phyloP scores from a whole-genome alignment of 2,113 vertebrate species.

The Actenoides lindsayi region DNA sequence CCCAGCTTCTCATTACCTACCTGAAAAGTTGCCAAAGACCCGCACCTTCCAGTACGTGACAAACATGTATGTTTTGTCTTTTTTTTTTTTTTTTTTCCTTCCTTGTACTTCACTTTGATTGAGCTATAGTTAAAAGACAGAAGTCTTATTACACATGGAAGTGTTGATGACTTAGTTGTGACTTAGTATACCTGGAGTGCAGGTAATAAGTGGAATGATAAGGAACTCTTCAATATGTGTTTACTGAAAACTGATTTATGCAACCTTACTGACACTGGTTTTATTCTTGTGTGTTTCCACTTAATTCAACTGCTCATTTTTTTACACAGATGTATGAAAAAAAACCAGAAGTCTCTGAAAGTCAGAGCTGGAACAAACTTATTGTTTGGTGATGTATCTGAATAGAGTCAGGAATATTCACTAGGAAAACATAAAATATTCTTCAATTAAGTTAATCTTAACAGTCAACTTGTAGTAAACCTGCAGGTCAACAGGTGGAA shows the following conservation, averaged over 20 bases:
- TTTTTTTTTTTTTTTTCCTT: neutral
- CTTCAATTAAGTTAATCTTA: neutral
- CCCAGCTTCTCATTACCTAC: conserved; percentile 69
- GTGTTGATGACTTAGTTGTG: neutral
- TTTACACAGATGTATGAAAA: neutral
- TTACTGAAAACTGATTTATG: conserved; percentile 13
- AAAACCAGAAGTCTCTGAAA: neutral
- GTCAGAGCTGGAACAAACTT: neutral
- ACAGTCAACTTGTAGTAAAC: neutral
- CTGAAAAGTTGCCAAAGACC: conserved; percentile 58
- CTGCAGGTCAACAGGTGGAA: neutral
- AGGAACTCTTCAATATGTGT: neutral
- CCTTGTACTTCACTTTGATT: conserved; percentile 13
- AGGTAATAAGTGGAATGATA: neutral
- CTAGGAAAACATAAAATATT: neutral
- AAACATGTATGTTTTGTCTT: conserved; percentile 35
- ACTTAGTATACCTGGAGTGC: neutral
- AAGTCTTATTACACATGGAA: neutral
- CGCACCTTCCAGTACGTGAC: conserved; percentile 44
- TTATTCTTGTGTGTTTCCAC: neutral
- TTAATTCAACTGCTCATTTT: neutral
- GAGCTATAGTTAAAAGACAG: neutral
- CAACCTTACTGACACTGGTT: neutral
- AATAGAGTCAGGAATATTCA: neutral
- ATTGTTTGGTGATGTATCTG: neutral